These are phyloP conservation scores for Chloropsis hardwickii DNA, from an alignment of 2,113 vertebrate genomes.

Conservation along the genomic window DNA sequence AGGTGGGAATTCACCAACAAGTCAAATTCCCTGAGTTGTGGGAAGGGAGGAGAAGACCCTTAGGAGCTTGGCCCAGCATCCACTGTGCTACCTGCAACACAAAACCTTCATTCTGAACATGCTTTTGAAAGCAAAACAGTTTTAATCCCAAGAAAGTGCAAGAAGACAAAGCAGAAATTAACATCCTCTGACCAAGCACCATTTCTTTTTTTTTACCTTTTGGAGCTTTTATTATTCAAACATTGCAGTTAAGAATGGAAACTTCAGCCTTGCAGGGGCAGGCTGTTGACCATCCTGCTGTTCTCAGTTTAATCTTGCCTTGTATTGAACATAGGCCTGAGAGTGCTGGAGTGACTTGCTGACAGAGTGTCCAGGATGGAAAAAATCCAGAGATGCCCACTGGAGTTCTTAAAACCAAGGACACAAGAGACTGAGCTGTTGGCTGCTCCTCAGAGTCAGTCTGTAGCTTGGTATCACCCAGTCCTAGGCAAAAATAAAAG, in stretches of 20 bases:
- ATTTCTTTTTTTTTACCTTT: neutral
- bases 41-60: neutral
- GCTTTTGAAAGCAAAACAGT: neutral
- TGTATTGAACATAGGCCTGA: neutral
- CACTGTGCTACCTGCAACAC: neutral
- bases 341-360: rapidly evolving
- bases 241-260: neutral
- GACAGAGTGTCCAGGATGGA: neutral
- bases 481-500: neutral
- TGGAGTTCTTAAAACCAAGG: neutral
- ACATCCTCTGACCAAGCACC: rapidly evolving
- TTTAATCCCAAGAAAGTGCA: neutral
- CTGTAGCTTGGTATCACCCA: neutral
- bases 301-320: neutral
- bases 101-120: neutral
- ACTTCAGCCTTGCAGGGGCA: neutral
- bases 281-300: neutral
- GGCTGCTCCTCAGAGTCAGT: neutral
- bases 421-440: neutral
- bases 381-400: neutral
- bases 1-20: neutral
- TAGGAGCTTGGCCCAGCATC: neutral
- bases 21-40: neutral
- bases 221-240: neutral
- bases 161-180: neutral